A percentile compares a stretch with the other conserved stretches of the same genome.
phyloP scores from a whole-genome alignment of 2,113 vertebrate species.

The Rhadina sibilatrix region DNA sequence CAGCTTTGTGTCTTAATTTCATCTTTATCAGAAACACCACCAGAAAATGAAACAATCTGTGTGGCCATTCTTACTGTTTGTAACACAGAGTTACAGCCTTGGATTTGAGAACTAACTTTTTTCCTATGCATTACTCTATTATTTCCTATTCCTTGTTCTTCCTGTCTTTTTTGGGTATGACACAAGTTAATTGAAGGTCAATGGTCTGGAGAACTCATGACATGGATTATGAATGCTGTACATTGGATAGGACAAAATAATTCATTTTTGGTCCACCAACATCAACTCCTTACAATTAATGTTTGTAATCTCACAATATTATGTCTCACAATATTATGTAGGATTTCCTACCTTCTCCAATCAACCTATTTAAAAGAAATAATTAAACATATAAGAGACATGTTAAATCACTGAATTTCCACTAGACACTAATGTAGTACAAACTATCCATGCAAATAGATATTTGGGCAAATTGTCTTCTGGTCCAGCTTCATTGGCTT shows the following conservation, averaged over 20 bases:
- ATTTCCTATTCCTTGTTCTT: background rate
- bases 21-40: background rate
- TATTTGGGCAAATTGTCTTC: slow-evolving; percentile 27
- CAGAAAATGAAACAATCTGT: background rate
- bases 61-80: background rate
- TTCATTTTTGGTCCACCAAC: background rate
- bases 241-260: rapidly evolving
- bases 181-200: background rate
- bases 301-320: background rate
- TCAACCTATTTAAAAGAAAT: background rate
- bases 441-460: slow-evolving; percentile 18
- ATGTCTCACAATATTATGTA: background rate
- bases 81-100: background rate
- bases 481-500: slow-evolving; percentile 16
- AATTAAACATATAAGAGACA: background rate
- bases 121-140: background rate
- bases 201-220: background rate
- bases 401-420: background rate
- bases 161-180: background rate
- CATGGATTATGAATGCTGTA: background rate
- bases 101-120: background rate
- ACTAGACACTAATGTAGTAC: background rate
- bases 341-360: background rate
- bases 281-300: background rate
- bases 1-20: background rate